Conservation (phyloP, 2,113 vertebrate genomes). For the Furnarius figulus region DNA sequence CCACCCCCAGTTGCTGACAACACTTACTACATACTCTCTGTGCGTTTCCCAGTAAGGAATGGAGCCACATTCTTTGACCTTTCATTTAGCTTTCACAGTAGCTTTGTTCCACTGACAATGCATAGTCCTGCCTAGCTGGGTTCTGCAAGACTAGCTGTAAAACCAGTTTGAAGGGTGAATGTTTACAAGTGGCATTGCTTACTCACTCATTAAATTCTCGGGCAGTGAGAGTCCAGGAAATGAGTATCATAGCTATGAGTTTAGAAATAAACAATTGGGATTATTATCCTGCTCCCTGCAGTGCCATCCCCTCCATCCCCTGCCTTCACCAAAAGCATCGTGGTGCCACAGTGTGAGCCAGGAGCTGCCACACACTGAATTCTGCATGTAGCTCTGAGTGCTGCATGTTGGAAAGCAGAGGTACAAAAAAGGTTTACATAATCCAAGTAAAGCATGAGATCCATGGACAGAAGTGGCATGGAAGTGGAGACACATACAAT, state of each 20-base stretch:
- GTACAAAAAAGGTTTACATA: not conserved
- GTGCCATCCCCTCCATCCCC: rapidly evolving
- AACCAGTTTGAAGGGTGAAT: not conserved
- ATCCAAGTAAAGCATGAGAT: not conserved
- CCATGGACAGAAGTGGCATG: not conserved
- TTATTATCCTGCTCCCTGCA: not conserved
- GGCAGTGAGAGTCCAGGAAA: not conserved
- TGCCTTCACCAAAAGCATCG: rapidly evolving
- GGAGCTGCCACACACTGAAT: not conserved
- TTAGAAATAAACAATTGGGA: not conserved
- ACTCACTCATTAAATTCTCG: not conserved
- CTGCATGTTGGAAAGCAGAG: rapidly evolving
- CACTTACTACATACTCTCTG: not conserved
- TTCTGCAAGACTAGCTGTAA: conserved; percentile 9
- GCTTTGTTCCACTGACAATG: not conserved
- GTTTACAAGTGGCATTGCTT: not conserved
- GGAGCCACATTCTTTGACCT: not conserved
- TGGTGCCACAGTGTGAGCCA: not conserved
- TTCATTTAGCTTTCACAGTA: not conserved
- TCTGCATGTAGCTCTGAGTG: not conserved
- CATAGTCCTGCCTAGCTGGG: not conserved
- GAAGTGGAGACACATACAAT: rapidly evolving
- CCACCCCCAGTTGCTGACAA: not conserved
- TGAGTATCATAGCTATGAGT: not conserved
- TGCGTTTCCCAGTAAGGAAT: not conserved